A percentile compares a stretch with the other conserved stretches of the same genome.
Evolutionary conservation across 2,888 invertebrate genomes (phyloP).

Genomic region (Dynastes hyllus): DNA sequence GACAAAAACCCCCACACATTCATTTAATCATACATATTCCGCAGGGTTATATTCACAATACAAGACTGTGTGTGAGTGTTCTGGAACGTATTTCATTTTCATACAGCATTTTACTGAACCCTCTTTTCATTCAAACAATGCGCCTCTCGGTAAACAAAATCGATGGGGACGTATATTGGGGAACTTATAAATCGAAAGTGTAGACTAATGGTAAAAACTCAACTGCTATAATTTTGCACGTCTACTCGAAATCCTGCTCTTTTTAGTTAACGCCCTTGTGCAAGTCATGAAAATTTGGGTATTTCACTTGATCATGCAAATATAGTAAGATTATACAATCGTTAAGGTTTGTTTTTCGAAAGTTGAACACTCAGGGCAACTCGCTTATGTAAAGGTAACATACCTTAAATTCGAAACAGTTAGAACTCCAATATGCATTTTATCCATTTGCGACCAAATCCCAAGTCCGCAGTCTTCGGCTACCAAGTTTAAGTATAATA

Average conservation of each 20-base stretch:
- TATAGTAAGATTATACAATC: no score
- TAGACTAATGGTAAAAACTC: neutral
- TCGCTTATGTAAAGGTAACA: no score
- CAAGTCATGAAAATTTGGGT: no score
- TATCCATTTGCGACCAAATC: no score
- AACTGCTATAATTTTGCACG: conserved; percentile 9
- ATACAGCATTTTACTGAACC: neutral
- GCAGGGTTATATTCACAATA: neutral
- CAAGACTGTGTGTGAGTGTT: neutral
- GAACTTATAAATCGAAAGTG: conserved; percentile 10
- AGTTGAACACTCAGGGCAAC: no score
- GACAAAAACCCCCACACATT: no score
- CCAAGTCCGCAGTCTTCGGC: no score
- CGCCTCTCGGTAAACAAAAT: conserved; percentile 5
- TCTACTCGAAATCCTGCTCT: neutral
- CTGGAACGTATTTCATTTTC: conserved; percentile 8
- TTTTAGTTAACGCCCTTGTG: neutral
- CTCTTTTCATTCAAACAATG: conserved; percentile 22
- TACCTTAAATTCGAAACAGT: no score
- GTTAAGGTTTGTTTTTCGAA: no score
- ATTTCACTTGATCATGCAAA: no score
- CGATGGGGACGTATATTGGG: conserved; percentile 2
- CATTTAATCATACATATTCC: neutral
- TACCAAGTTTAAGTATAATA: no score
- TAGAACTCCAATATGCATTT: no score